These are phyloP conservation scores for Drosophila kambysellisi DNA, from an alignment of 2,888 invertebrate species.

Conservation along the genomic window DNA sequence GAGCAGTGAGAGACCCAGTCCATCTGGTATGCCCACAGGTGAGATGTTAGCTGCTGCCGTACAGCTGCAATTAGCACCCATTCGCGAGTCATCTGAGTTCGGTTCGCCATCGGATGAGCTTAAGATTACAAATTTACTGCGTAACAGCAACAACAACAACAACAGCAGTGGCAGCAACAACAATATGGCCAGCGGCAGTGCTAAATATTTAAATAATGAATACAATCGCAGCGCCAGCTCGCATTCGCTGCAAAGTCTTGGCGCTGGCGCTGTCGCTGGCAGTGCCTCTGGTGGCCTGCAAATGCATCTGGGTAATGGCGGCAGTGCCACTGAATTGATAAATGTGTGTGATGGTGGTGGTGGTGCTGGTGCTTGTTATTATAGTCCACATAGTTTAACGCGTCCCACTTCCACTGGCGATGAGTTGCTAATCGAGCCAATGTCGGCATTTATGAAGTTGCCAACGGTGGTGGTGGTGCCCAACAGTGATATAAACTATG, in stretches of 20 bases:
- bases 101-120: conserved; percentile 85
- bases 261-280: conserved; percentile 21
- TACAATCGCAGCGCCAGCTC: conserved; percentile 83
- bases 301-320: conserved; percentile 65
- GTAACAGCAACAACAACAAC: conserved; percentile 65
- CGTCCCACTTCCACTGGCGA: conserved; percentile 68
- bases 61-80: conserved; percentile 85
- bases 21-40: conserved; percentile 87
- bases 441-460: conserved; percentile 55
- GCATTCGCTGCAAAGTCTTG: conserved; percentile 80
- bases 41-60: conserved; percentile 85
- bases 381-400: conserved; percentile 34
- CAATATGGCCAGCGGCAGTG: conserved; percentile 3
- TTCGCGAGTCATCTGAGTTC: conserved; percentile 85
- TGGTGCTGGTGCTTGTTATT: conserved; percentile 43
- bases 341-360: conserved; percentile 35
- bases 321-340: conserved; percentile 60
- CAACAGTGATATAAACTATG: conserved; percentile 76
- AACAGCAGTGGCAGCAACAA: conserved; percentile 55
- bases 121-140: conserved; percentile 73
- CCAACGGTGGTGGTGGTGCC: conserved; percentile 84
- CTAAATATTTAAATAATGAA: conserved; percentile 71
- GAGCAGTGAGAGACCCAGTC: conserved; percentile 88
- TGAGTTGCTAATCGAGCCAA: conserved; percentile 67
- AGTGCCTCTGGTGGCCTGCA: conserved; percentile 43